phyloP scores from a whole-genome alignment of 2,797 vertebrate genomes.

The Dryobates pubescens region DNA sequence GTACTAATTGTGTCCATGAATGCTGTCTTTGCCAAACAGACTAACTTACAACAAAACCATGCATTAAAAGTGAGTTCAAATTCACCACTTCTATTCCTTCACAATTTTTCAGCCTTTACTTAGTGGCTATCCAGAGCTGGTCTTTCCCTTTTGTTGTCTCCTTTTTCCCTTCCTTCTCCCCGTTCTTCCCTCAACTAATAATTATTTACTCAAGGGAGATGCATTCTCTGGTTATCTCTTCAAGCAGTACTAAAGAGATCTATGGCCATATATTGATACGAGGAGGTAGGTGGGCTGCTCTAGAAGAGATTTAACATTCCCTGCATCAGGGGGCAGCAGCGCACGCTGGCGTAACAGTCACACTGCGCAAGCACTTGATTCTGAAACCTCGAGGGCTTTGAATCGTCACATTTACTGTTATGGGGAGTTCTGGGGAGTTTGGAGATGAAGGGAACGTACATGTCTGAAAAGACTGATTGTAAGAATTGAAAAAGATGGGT shows the following conservation, averaged over 20 bases:
- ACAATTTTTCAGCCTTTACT: background rate
- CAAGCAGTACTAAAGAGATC: background rate
- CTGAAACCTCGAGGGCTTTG: conserved; percentile 1
- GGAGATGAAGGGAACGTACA: background rate
- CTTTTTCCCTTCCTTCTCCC: background rate
- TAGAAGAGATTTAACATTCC: background rate
- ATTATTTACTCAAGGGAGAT: background rate
- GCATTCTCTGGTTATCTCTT: background rate
- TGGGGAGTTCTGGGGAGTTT: background rate
- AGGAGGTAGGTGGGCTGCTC: background rate
- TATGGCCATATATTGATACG: background rate
- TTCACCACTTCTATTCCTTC: background rate
- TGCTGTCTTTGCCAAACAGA: background rate
- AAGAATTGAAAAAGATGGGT: background rate
- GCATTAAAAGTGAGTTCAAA: background rate
- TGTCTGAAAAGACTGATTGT: background rate
- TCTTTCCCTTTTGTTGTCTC: background rate
- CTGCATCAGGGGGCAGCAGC: conserved; percentile 36
- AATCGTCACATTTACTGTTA: background rate
- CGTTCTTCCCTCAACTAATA: background rate
- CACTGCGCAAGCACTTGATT: background rate
- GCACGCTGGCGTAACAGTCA: accelerated
- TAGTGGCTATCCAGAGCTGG: background rate
- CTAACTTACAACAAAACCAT: background rate
- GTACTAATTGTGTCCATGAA: background rate